Conservation (phyloP, 2,113 vertebrate genomes). For the Apodemus sylvaticus region DNA sequence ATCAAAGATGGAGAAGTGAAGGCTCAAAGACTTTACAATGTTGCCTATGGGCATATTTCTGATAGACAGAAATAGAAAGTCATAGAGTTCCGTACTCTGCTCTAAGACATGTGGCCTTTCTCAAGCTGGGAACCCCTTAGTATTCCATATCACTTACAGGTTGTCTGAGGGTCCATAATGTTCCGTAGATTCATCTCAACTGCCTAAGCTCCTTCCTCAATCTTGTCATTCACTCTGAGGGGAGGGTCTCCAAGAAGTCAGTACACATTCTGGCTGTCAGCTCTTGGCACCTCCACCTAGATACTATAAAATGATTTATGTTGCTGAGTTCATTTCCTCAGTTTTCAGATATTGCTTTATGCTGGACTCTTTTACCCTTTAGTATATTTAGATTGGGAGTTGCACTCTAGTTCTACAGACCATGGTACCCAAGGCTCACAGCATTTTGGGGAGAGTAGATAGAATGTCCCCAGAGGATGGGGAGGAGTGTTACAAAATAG, state of each 20-base stretch:
- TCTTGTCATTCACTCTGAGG: conserved; percentile 43
- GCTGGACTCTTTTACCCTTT: background rate
- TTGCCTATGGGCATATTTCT: background rate
- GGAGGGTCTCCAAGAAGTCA: conserved; percentile 60
- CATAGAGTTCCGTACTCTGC: background rate
- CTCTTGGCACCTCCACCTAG: conserved; percentile 39
- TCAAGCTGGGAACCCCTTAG: conserved; percentile 3
- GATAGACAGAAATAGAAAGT: background rate
- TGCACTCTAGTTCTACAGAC: conserved; percentile 4
- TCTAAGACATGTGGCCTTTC: background rate
- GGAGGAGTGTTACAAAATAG: background rate
- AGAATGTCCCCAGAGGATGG: background rate
- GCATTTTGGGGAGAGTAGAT: background rate
- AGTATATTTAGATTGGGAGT: conserved; percentile 10
- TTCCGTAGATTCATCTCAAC: conserved; percentile 28
- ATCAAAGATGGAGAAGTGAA: conserved; percentile 37
- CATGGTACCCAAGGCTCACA: background rate
- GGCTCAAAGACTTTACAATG: conserved; percentile 11
- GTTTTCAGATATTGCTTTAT: background rate
- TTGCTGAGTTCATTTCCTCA: conserved; percentile 14
- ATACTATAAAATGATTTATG: conserved; percentile 52
- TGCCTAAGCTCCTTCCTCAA: conserved; percentile 44
- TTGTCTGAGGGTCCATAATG: conserved; percentile 1
- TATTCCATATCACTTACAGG: conserved; percentile 33
- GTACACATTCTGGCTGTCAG: conserved; percentile 46